These are phyloP conservation scores for Tetramorium alpestre DNA, from an alignment of 1,140 invertebrate genomes.

Conservation along the genomic window DNA sequence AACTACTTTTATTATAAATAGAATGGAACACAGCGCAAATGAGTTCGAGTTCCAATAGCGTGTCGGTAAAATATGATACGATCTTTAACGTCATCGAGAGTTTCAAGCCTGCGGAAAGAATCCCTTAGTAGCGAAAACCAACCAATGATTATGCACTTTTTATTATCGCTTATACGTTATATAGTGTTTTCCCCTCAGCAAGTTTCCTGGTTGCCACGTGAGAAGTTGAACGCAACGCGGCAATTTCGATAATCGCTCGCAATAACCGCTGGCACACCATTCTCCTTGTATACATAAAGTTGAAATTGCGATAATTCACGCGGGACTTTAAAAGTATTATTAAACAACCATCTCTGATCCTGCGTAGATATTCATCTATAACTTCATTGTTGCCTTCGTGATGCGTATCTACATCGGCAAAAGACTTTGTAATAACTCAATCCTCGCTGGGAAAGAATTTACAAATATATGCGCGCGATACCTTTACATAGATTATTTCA, in stretches of 20 bases:
- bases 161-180: constrained; percentile 31
- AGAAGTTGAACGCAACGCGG: constrained; percentile 48
- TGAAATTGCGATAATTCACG: constrained; percentile 50
- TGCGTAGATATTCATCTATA: constrained; percentile 28
- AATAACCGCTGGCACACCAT: constrained; percentile 46
- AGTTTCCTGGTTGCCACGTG: constrained; percentile 44
- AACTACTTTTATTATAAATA: constrained; percentile 8
- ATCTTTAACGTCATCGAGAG: constrained; percentile 16
- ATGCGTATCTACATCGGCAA: constrained; percentile 18
- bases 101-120: background rate
- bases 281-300: constrained; percentile 38
- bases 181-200: background rate
- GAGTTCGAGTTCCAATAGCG: background rate
- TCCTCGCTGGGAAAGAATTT: constrained; percentile 18
- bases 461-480: background rate
- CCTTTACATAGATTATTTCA: constrained; percentile 12
- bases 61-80: background rate
- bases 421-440: constrained; percentile 38
- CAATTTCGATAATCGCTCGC: constrained; percentile 63
- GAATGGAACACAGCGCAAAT: background rate
- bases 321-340: constrained; percentile 30
- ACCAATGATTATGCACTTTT: constrained; percentile 41
- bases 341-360: constrained; percentile 36
- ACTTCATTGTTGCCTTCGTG: constrained; percentile 43
- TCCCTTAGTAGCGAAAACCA: constrained; percentile 26